Conservation (phyloP, 1,140 invertebrate genomes). For the Dufourea novaeangliae region DNA sequence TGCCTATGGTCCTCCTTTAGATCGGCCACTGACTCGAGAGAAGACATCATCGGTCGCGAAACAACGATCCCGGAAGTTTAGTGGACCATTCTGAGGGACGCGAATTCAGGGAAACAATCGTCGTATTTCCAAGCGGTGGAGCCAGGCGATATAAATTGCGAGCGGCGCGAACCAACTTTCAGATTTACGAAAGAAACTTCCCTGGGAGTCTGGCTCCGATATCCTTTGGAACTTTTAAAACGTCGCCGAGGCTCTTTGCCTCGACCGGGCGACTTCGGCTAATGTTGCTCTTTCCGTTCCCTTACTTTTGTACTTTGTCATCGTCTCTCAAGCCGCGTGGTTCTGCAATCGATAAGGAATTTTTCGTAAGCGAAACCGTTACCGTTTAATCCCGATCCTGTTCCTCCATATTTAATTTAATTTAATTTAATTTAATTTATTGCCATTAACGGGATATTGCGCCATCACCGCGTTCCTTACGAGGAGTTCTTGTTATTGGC, state of each 20-base stretch:
- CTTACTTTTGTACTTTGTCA: not conserved
- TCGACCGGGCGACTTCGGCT: not conserved
- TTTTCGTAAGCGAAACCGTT: no score
- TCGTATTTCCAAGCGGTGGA: not conserved
- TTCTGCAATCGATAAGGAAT: no score
- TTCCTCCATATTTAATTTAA: no score
- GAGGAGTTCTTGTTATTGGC: slow-evolving; percentile 17
- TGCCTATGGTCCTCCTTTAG: no score
- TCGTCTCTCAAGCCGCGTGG: no score
- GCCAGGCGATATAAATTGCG: not conserved
- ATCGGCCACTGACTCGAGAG: no score
- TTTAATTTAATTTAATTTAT: no score
- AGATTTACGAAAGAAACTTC: not conserved
- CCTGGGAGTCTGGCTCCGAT: no score
- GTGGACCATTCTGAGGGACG: not conserved
- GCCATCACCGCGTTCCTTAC: not conserved
- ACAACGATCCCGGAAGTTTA: not conserved
- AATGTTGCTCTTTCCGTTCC: not conserved
- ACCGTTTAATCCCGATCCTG: no score
- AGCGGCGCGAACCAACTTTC: slow-evolving; percentile 8
- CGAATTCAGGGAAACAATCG: slow-evolving; percentile 24
- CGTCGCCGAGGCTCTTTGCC: not conserved
- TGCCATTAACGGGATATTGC: no score
- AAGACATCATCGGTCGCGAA: no score
- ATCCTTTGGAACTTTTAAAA: no score